Conservation (phyloP, 1,140 invertebrate genomes). For the Brachionus angularis region DNA sequence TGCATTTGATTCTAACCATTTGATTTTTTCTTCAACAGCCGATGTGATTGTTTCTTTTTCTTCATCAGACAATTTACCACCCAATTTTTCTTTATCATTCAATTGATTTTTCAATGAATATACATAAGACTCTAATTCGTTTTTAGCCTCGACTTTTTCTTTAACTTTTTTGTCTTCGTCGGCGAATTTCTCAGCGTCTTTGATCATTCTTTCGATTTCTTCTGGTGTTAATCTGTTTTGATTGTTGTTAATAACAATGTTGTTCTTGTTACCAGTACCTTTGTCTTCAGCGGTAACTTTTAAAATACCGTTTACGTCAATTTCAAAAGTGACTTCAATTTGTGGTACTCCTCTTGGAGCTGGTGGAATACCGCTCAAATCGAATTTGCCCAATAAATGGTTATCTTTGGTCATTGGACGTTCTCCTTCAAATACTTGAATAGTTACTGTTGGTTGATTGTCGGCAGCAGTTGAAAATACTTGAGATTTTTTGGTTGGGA, state of each 20-base stretch:
- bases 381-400: conserved; percentile 93
- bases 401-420: conserved; percentile 99
- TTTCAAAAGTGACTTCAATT: conserved; percentile 98
- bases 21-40: conserved; percentile 91
- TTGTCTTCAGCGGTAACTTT: conserved; percentile 87
- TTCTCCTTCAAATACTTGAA: conserved; percentile 91
- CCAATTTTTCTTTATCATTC: conserved; percentile 84
- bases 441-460: conserved; percentile 97
- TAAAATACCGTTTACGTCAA: conserved; percentile 96
- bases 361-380: conserved; percentile 93
- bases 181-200: conserved; percentile 94
- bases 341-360: conserved; percentile 96
- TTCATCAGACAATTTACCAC: conserved; percentile 79
- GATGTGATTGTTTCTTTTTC: conserved; percentile 92
- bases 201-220: conserved; percentile 97
- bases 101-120: conserved; percentile 98
- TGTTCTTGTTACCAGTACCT: conserved; percentile 94
- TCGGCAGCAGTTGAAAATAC: conserved; percentile 98
- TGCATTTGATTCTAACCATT: conserved; percentile 93
- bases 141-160: conserved; percentile 86
- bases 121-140: conserved; percentile 85
- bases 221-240: conserved; percentile 93
- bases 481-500: conserved; percentile 99
- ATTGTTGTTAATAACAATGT: conserved; percentile 97
- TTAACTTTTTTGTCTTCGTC: conserved; percentile 97